These are phyloP conservation scores for Rousettus madagascariensis DNA, from an alignment of 2,797 vertebrate genomes.

Conservation along the genomic window DNA sequence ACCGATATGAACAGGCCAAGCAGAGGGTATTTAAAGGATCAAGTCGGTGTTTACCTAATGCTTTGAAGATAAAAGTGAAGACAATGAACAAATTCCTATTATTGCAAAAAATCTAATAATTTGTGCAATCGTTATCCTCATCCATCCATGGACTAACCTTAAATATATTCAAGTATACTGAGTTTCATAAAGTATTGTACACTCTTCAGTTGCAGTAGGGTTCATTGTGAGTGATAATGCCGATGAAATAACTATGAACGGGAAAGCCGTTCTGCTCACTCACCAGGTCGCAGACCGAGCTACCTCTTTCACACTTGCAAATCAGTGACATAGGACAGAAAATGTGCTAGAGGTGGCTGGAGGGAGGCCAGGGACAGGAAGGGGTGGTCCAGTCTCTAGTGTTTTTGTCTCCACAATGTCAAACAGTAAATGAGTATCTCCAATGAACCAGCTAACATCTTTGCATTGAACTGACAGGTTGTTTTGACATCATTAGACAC, in stretches of 20 bases:
- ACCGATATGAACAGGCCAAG: neutral
- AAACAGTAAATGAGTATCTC: neutral
- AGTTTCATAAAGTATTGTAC: neutral
- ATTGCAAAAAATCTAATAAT: conserved; percentile 53
- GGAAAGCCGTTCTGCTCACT: neutral
- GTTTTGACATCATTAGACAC: conserved; percentile 52
- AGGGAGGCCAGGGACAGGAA: neutral
- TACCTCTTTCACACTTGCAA: neutral
- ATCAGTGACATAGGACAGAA: neutral
- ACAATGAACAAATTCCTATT: conserved; percentile 27
- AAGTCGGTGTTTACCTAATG: conserved; percentile 18
- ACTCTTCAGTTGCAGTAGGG: neutral
- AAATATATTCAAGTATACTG: neutral
- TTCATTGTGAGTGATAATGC: neutral
- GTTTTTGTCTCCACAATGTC: neutral
- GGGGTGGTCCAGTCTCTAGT: neutral
- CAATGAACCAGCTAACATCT: conserved; percentile 17
- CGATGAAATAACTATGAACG: neutral
- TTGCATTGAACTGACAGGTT: conserved; percentile 39
- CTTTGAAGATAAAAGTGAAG: conserved; percentile 66
- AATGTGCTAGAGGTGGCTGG: neutral
- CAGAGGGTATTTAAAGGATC: conserved; percentile 24
- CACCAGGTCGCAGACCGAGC: neutral
- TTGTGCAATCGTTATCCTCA: conserved; percentile 30
- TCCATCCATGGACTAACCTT: neutral